Evolutionary conservation across 2,113 vertebrate species (phyloP).

Genomic region (Macheiramphus alcinus): DNA sequence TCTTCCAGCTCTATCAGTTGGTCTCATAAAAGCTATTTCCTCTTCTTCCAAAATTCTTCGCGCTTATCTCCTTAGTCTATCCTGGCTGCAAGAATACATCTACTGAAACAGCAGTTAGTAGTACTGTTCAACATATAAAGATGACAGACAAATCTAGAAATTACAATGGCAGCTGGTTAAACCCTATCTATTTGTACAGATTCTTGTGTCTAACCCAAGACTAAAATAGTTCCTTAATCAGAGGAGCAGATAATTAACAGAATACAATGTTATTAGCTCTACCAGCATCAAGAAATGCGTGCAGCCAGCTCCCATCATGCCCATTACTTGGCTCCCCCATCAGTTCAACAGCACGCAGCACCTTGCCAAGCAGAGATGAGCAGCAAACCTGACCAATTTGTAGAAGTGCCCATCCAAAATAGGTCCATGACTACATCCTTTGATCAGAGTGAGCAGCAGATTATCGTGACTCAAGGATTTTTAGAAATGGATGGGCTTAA

Average conservation of each 20-base stretch:
- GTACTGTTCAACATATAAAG: not conserved
- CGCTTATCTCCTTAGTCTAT: not conserved
- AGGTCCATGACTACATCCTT: not conserved
- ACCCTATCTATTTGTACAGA: not conserved
- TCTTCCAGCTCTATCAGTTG: slow-evolving; percentile 39
- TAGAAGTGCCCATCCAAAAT: not conserved
- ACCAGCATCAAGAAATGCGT: not conserved
- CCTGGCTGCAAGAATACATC: not conserved
- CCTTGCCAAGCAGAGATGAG: not conserved
- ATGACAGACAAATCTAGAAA: slow-evolving; percentile 9
- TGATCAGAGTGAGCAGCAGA: not conserved
- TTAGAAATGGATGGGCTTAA: not conserved
- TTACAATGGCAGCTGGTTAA: slow-evolving; percentile 8
- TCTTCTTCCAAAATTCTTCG: slow-evolving; percentile 26
- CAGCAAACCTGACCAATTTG: not conserved
- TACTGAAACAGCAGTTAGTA: slow-evolving; percentile 25
- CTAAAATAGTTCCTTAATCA: slow-evolving; percentile 18
- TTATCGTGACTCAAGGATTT: not conserved
- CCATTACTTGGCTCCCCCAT: not conserved
- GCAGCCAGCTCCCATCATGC: not conserved
- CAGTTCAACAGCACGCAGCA: rapidly evolving
- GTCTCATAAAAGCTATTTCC: slow-evolving; percentile 17
- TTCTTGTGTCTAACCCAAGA: slow-evolving; percentile 12
- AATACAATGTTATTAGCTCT: not conserved
- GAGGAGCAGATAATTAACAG: not conserved